A percentile compares a stretch with the other conserved stretches of the same genome.
phyloP scores from a whole-genome alignment of 2,888 invertebrate species.

The Phortica magna region DNA sequence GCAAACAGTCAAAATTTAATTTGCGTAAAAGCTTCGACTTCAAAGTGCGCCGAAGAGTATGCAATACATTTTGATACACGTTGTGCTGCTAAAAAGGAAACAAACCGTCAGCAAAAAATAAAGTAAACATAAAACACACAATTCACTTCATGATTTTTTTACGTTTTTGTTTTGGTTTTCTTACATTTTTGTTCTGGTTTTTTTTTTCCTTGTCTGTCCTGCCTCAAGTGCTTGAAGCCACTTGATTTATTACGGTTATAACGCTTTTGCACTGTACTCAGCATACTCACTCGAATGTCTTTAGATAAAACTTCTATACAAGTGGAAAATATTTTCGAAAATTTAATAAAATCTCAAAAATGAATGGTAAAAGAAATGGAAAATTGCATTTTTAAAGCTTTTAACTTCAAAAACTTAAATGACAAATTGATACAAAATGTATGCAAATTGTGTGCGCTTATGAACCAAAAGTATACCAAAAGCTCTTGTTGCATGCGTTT shows the following conservation, averaged over 20 bases:
- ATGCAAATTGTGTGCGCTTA: not conserved
- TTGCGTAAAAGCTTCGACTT: conserved; percentile 27
- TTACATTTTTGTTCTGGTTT: conserved; percentile 32
- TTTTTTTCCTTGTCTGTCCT: conserved; percentile 51
- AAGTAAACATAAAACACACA: conserved; percentile 13
- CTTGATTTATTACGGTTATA: conserved; percentile 65
- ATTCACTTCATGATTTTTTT: not conserved
- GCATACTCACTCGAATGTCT: conserved; percentile 49
- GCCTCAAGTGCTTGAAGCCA: conserved; percentile 53
- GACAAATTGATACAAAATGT: conserved; percentile 43
- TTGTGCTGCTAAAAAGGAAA: conserved; percentile 44
- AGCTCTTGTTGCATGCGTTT: too few species aligned
- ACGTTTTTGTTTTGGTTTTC: not conserved
- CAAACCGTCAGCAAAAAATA: conserved; percentile 37
- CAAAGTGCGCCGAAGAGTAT: not conserved
- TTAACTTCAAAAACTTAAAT: conserved; percentile 36
- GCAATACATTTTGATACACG: conserved; percentile 8
- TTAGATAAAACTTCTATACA: conserved; percentile 48
- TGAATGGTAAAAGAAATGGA: not conserved
- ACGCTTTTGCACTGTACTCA: not conserved
- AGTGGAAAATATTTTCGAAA: not conserved
- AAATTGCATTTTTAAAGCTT: not conserved
- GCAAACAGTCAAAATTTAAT: conserved; percentile 25
- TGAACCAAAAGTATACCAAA: too few species aligned
- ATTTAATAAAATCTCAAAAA: conserved; percentile 45